Evolutionary conservation across 92 coral and sea anemone species (phyloP), one percentile per base, ranked within the genome.

Genomic region (Epizoanthus scotinus): DNA sequence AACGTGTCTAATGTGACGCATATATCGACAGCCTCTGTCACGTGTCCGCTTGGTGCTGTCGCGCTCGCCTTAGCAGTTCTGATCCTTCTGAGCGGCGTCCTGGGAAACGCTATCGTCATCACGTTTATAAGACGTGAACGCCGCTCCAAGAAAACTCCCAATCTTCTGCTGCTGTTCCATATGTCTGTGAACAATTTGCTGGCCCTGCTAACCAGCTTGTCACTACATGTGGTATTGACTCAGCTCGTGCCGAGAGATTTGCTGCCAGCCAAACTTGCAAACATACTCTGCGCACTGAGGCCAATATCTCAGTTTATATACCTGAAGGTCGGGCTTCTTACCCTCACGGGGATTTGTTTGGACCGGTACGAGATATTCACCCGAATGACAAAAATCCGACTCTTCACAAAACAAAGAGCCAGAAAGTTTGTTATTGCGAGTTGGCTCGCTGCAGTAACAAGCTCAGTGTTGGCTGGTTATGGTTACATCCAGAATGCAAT

Each of bases 341-440:
- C 70, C 9, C 19, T 64, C 21, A 64, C 70, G 1, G 70, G 70
- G 44, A 64, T 64, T 29, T 64, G 70, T 13, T 19, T 64, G 31
- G 70, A 64, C 4, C 70, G 70, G n/a, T 64, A 64, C 12, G 70
- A 64, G 47, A 64, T 64, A 8, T 64, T 64, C 70, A 64, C 70
- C 18, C 44, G 44, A 27, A 14, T 29, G 19, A 29, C 70, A 64
- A 64, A 64, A 14, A 1, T 20, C 10, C 29, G 36, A 14, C 2
- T 64, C 36, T 38, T 64, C 12, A 64, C 70, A 29, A 64, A 64
- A 64, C 2, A 21, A 29, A 64, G 27, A 5, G 70, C 70, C 18
- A 64, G 36, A 64, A 15, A 8, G 1, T 64, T 64, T 15, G 70
- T 25, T 1, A 17, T 29, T 17, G 47, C 42, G 29, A 64, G 70